These are phyloP conservation scores for Hyperoodon ampullatus DNA, from an alignment of 2,113 vertebrate genomes.

Conservation along the genomic window DNA sequence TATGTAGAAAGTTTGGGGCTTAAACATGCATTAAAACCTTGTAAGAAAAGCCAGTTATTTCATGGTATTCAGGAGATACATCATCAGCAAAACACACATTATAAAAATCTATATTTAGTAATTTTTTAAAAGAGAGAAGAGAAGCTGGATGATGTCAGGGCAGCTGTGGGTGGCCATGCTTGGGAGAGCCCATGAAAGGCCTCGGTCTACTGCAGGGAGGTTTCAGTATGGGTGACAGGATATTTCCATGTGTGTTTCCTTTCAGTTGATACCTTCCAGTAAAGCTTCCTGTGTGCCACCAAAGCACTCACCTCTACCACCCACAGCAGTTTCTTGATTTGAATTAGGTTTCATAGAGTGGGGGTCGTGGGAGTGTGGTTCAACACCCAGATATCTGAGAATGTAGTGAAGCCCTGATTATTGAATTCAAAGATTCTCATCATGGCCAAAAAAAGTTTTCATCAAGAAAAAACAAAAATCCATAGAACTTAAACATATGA, in stretches of 20 bases:
- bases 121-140: conserved; percentile 49
- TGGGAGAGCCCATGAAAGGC: conserved; percentile 75
- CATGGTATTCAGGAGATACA: neutral
- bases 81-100: neutral
- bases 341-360: conserved; percentile 8
- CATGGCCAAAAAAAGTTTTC: neutral
- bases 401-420: neutral
- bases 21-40: neutral
- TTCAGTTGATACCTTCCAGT: conserved; percentile 77
- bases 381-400: neutral
- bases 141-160: conserved; percentile 55
- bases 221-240: conserved; percentile 76
- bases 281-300: conserved; percentile 71
- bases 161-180: conserved; percentile 79
- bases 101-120: neutral
- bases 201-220: conserved; percentile 67
- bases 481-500: neutral
- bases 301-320: conserved; percentile 56
- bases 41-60: neutral
- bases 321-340: conserved; percentile 60
- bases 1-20: neutral
- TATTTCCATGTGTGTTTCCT: conserved; percentile 82
- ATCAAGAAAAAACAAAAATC: neutral
- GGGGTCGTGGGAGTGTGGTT: neutral
- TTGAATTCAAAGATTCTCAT: neutral